Evolutionary conservation across 2,888 invertebrate species (phyloP).

Genomic region (Belgica antarctica): DNA sequence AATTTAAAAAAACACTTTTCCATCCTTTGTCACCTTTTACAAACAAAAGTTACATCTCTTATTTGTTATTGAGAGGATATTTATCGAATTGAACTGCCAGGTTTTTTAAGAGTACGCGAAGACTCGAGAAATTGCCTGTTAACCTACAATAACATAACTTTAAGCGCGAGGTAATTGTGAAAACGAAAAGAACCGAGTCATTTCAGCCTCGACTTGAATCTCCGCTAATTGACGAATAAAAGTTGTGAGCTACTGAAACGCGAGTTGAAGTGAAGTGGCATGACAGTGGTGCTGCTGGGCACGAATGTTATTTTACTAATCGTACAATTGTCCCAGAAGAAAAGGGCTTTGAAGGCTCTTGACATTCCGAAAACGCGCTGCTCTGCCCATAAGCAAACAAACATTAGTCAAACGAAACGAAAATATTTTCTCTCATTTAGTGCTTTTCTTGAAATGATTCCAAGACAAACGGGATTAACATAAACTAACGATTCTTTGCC

Average conservation of each 20-base stretch:
- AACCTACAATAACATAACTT: constrained; percentile 23
- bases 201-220: too few species aligned
- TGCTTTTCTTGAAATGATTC: neutral
- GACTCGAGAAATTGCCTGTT: constrained; percentile 25
- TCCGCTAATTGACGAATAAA: constrained; percentile 4
- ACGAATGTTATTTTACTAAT: too few species aligned
- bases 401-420: neutral
- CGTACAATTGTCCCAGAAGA: too few species aligned
- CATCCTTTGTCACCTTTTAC: too few species aligned
- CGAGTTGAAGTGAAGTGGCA: neutral
- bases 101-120: neutral
- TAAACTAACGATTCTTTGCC: neutral
- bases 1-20: too few species aligned
- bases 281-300: neutral
- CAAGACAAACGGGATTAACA: constrained; percentile 17
- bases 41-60: too few species aligned
- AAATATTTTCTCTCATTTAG: neutral
- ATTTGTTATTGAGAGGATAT: neutral
- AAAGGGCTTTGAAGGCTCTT: neutral
- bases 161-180: constrained; percentile 24
- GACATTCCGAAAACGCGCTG: neutral
- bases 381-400: too few species aligned
- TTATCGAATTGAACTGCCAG: neutral
- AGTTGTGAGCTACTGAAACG: constrained; percentile 18
- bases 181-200: constrained; percentile 10